Percentiles rank a stretch among this genome's conserved stretches.
phyloP scores from a whole-genome alignment of 2,888 invertebrate species.

The Ypsolopha scabrella region DNA sequence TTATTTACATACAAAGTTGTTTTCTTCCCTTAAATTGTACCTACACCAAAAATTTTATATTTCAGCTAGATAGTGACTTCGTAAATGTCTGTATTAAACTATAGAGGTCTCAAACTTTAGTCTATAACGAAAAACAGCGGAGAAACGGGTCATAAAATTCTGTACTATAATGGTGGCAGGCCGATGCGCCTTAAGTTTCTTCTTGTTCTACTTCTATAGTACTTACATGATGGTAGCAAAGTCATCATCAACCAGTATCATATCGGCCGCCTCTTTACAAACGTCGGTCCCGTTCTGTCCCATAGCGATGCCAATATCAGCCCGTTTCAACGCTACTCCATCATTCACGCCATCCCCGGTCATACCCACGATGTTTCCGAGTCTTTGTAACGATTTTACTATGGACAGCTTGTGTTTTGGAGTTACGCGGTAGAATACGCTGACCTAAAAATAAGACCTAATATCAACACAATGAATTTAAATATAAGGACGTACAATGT shows the following conservation, averaged over 20 bases:
- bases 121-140: too few species aligned
- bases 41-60: too few species aligned
- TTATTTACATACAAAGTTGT: too few species aligned
- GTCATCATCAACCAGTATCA: slow-evolving; percentile 99
- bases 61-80: too few species aligned
- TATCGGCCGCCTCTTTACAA: slow-evolving; percentile 99
- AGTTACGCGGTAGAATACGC: slow-evolving; percentile 97
- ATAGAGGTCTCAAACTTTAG: too few species aligned
- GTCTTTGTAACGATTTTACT: slow-evolving; percentile 94
- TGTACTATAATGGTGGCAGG: too few species aligned
- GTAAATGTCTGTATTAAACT: too few species aligned
- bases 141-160: too few species aligned
- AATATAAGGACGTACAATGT: too few species aligned
- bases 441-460: slow-evolving; percentile 61
- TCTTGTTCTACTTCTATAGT: too few species aligned
- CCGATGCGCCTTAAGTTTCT: too few species aligned
- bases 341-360: slow-evolving; percentile 99
- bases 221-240: slow-evolving; percentile 96
- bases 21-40: too few species aligned
- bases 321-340: slow-evolving; percentile 96
- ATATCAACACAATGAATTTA: neutral
- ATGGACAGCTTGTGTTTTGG: slow-evolving; percentile 97
- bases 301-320: slow-evolving; percentile 99
- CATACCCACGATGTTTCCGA: slow-evolving; percentile 97
- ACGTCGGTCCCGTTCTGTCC: slow-evolving; percentile 96